Percentiles rank a stretch among this genome's conserved stretches.
Conservation (phyloP, 2,888 invertebrate genomes). For the Ecliptopera silaceata region DNA sequence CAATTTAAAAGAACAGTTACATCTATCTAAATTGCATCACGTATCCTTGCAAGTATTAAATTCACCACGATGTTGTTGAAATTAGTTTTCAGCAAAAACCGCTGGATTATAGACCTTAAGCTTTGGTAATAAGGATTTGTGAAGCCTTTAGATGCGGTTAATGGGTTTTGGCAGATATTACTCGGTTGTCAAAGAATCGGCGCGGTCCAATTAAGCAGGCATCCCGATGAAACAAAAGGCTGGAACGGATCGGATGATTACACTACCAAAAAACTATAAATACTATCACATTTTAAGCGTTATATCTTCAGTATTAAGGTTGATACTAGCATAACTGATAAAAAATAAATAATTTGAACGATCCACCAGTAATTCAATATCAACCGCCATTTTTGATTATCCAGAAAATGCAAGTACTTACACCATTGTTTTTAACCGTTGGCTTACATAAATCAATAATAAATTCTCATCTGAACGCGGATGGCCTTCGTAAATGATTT, state of each 20-base stretch:
- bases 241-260: slow-evolving; percentile 55
- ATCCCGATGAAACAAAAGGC: slow-evolving; percentile 51
- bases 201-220: slow-evolving; percentile 57
- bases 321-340: slow-evolving; percentile 31
- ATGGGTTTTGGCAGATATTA: slow-evolving; percentile 40
- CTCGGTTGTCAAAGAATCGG: slow-evolving; percentile 52
- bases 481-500: slow-evolving; percentile 26
- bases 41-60: slow-evolving; percentile 33
- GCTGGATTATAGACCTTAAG: slow-evolving; percentile 25
- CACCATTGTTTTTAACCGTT: slow-evolving; percentile 37
- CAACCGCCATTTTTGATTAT: slow-evolving; percentile 53
- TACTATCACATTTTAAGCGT: slow-evolving; percentile 38
- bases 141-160: slow-evolving; percentile 1
- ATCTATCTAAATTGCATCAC: slow-evolving; percentile 37
- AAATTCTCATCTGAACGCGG: slow-evolving; percentile 20
- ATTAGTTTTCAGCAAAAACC: slow-evolving; percentile 1
- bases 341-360: slow-evolving; percentile 36
- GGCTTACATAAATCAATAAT: slow-evolving; percentile 1
- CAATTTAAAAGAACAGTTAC: slow-evolving; percentile 35
- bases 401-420: slow-evolving; percentile 35
- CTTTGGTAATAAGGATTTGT: slow-evolving; percentile 8
- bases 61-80: slow-evolving; percentile 31
- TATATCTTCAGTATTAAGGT: slow-evolving; percentile 37
- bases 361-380: slow-evolving; percentile 52
- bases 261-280: slow-evolving; percentile 41